A percentile compares a stretch with the other conserved stretches of the same genome.
These are phyloP conservation scores for Porites divaricata DNA, from an alignment of 92 coral and sea anemone genomes.

Conservation along the genomic window DNA sequence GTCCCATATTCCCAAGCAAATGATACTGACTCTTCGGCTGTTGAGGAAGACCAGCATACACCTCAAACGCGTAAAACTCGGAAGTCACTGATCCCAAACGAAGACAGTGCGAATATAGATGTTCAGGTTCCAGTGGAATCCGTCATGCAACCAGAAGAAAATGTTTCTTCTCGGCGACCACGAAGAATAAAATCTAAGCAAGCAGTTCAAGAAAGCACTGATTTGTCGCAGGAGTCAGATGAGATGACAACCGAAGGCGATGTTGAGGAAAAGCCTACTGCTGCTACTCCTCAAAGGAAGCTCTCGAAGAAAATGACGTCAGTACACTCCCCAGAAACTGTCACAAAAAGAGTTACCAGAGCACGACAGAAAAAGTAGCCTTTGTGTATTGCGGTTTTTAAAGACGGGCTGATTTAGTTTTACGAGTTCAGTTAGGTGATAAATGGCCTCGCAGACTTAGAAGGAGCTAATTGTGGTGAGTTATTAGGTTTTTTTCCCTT, in stretches of 20 bases:
- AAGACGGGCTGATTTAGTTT: too few relatives aligned
- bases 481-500: too few relatives aligned
- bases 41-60: conserved; percentile 14
- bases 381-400: too few relatives aligned
- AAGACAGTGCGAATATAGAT: background rate
- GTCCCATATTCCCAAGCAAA: background rate
- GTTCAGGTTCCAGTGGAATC: background rate
- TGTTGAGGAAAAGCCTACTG: background rate
- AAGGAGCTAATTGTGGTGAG: too few relatives aligned
- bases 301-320: background rate
- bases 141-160: background rate
- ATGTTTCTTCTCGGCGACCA: conserved; percentile 14
- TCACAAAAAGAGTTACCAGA: conserved; percentile 45
- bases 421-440: too few relatives aligned
- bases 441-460: too few relatives aligned
- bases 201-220: conserved; percentile 1
- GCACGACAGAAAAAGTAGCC: conserved; percentile 25
- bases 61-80: conserved; percentile 8
- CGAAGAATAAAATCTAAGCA: conserved; percentile 8
- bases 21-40: background rate
- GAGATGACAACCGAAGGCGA: background rate
- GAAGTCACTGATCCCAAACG: background rate
- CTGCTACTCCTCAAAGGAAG: background rate
- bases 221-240: conserved; percentile 10
- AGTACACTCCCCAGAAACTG: conserved; percentile 12